Base-by-base conservation (phyloP, 2,888 invertebrate species). In the Tiphia femorata region DNA sequence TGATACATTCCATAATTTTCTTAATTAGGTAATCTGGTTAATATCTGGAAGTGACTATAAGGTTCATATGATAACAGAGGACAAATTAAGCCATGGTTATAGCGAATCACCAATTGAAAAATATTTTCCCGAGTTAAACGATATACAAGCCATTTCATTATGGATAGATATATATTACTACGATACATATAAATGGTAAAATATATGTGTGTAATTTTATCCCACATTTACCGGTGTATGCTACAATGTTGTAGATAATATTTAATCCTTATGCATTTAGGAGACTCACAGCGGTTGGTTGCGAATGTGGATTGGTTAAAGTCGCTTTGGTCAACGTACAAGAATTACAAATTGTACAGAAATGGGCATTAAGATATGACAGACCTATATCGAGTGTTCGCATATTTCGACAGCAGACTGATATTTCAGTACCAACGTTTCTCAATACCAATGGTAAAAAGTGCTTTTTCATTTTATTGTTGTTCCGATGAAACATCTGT, bases 31-130 rank as follows among this genome's bases (percentile, higher is more conserved):
- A 27, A 87, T 90, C 2, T 90, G 90, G 86, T 74, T 91, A 53
- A 82, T 91, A 66, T 87, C 89, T 66, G 91, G 91, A 12, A 88
- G 88, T 75, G 91, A 91, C 77, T 80, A 85, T 52, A 87, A 86
- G 73, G 84, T 91, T n/a, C 91, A 91, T 68, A 82, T 90, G 70
- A 90, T 88, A 73, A 84, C 86, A 74, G 90, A 89, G 82, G 87
- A 87, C 66, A 85, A 85, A 59, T 68, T 79, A 12, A 86, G 86
- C 64, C 89, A 89, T 60, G 84, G 85, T 37, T 89, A 88, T 64
- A 84, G 85, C 63, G 88, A 90, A 80, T 85, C 85, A 10, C 84
- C 87, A 4, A 78, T 84, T 42, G 86, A 86, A 55, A 86, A 87
- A 61, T 84, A 83, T 71, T 90, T 90, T 76, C 89, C 89, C 6